Evolutionary conservation across 1,140 invertebrate genomes (phyloP).

Genomic region (Caenorhabditis tropicalis): DNA sequence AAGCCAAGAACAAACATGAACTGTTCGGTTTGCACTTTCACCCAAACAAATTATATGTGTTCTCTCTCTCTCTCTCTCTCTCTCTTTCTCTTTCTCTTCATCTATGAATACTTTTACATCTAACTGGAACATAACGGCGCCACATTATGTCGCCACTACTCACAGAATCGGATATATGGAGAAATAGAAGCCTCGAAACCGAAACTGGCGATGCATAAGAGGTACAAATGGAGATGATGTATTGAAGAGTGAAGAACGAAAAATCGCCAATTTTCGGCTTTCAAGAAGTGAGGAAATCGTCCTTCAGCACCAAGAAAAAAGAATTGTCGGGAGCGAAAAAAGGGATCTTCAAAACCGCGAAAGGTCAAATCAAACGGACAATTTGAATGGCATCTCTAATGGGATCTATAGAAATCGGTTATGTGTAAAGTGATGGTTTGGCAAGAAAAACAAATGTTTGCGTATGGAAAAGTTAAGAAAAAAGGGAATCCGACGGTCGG

Average conservation of each 20-base stretch:
- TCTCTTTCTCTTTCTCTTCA: neutral
- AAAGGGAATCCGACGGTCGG: neutral
- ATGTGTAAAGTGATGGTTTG: neutral
- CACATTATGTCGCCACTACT: conserved; percentile 30
- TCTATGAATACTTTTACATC: neutral
- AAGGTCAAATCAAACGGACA: conserved; percentile 25
- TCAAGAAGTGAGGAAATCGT: neutral
- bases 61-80: too few relatives aligned
- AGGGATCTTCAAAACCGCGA: conserved; percentile 1
- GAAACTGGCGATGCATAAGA: conserved; percentile 24
- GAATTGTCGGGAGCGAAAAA: conserved; percentile 12
- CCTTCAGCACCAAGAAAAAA: neutral
- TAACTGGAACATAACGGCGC: conserved; percentile 25
- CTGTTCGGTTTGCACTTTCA: conserved; percentile 37
- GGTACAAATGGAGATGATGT: neutral
- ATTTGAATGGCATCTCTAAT: conserved; percentile 21
- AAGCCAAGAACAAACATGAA: conserved; percentile 25
- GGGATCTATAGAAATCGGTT: neutral
- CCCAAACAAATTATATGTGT: conserved; percentile 15
- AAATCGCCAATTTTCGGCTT: conserved; percentile 28
- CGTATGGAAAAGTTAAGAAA: neutral
- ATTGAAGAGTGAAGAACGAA: neutral
- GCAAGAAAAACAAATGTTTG: neutral
- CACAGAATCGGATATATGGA: neutral
- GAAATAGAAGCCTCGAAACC: neutral